These are phyloP conservation scores for Laterallus jamaicensis DNA, from an alignment of 2,113 vertebrate species.

Conservation along the genomic window DNA sequence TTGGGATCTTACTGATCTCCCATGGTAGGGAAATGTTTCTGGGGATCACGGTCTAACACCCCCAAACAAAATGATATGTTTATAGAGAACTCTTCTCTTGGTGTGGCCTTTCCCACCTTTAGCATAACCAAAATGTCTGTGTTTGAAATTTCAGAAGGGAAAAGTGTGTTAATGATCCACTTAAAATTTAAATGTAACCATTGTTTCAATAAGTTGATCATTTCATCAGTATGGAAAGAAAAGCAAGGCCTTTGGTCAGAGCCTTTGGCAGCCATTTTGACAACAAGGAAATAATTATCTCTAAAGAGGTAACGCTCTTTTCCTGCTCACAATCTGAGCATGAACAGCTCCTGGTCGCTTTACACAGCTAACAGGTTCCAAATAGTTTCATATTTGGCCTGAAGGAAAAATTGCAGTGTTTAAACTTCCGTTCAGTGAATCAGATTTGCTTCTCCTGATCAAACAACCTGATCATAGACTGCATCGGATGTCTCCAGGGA, in stretches of 20 bases:
- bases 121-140: not conserved
- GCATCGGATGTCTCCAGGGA: too few relatives aligned
- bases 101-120: not conserved
- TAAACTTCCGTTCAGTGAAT: not conserved
- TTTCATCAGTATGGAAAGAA: not conserved
- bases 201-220: not conserved
- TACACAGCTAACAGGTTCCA: not conserved
- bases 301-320: not conserved
- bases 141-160: not conserved
- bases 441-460: not conserved
- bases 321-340: not conserved
- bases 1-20: not conserved
- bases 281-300: not conserved
- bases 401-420: not conserved
- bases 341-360: not conserved
- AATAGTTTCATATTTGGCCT: not conserved
- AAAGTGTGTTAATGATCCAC: not conserved
- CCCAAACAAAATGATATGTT: not conserved
- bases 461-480: not conserved
- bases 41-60: not conserved
- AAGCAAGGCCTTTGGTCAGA: not conserved
- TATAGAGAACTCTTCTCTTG: not conserved
- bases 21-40: not conserved
- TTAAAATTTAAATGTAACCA: not conserved
- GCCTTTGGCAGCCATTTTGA: not conserved